Conservation (phyloP, 2,113 vertebrate genomes). For the Jacana jacana region DNA sequence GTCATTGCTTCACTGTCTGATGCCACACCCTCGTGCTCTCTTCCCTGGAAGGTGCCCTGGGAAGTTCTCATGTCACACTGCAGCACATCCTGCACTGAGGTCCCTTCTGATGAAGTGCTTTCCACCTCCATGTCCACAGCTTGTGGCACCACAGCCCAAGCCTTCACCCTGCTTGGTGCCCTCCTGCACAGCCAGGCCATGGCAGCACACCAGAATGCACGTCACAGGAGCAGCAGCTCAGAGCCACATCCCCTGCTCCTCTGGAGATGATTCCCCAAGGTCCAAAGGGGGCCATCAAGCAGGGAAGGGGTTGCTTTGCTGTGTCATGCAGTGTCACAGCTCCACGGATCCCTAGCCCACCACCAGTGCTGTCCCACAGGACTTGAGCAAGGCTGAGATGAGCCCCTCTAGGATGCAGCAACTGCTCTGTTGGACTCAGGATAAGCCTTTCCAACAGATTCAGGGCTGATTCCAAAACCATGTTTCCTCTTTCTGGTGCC, state of each 20-base stretch:
- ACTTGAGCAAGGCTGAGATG: not conserved
- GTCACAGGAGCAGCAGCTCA: not conserved
- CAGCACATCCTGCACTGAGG: not conserved
- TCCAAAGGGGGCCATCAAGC: fast-evolving
- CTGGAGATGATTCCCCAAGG: not conserved
- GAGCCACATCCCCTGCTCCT: not conserved
- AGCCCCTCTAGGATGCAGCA: not conserved
- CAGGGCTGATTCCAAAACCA: not conserved
- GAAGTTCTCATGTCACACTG: not conserved
- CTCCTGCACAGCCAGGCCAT: not conserved
- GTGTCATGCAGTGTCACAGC: not conserved
- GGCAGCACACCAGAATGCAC: fast-evolving
- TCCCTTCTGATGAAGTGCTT: not conserved
- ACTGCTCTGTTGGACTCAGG: not conserved
- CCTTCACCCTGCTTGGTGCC: not conserved
- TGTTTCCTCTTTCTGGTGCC: not conserved
- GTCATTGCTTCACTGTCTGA: not conserved
- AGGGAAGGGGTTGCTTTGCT: not conserved
- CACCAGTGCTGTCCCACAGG: not conserved
- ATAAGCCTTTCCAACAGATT: not conserved
- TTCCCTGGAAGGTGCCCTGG: not conserved
- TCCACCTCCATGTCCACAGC: not conserved
- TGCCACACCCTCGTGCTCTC: not conserved
- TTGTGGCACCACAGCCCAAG: not conserved
- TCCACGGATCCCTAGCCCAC: not conserved